Conservation (phyloP, 2,797 vertebrate genomes). For the Xenentodon cancila region DNA sequence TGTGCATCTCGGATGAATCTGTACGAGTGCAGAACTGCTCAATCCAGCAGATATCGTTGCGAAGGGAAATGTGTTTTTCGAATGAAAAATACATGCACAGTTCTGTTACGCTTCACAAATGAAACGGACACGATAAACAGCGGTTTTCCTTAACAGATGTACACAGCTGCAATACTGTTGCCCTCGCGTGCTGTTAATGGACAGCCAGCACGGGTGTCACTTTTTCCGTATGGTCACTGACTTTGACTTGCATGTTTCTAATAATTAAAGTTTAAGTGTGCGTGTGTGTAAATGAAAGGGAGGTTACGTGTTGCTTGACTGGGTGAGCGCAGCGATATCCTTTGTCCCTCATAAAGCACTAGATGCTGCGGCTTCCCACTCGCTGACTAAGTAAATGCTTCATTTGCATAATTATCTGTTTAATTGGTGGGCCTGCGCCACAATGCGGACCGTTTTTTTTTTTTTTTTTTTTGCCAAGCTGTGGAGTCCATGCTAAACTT, state of each 20-base stretch:
- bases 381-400: constrained; percentile 86
- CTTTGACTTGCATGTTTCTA: constrained; percentile 53
- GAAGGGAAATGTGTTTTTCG: constrained; percentile 58
- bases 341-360: constrained; percentile 63
- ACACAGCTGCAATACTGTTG: constrained; percentile 33
- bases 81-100: constrained; percentile 58
- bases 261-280: constrained; percentile 66
- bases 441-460: constrained; percentile 65
- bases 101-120: constrained; percentile 50
- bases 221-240: constrained; percentile 59
- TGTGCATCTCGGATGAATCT: constrained; percentile 70
- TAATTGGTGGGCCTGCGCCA: constrained; percentile 81
- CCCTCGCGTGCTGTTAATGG: constrained; percentile 50
- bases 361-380: constrained; percentile 78
- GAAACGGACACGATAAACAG: constrained; percentile 23
- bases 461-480: constrained; percentile 73
- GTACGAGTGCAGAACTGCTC: constrained; percentile 61
- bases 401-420: constrained; percentile 87
- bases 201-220: constrained; percentile 50
- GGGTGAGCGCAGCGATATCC: constrained; percentile 42
- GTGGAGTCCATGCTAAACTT: constrained; percentile 76
- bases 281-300: constrained; percentile 11
- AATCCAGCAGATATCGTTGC: constrained; percentile 63
- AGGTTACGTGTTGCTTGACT: constrained; percentile 26
- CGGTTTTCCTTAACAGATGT: too few species aligned